Evolutionary conservation across 2,113 vertebrate genomes (phyloP), one percentile per base, ranked within the genome.

Genomic region (Aix galericulata): DNA sequence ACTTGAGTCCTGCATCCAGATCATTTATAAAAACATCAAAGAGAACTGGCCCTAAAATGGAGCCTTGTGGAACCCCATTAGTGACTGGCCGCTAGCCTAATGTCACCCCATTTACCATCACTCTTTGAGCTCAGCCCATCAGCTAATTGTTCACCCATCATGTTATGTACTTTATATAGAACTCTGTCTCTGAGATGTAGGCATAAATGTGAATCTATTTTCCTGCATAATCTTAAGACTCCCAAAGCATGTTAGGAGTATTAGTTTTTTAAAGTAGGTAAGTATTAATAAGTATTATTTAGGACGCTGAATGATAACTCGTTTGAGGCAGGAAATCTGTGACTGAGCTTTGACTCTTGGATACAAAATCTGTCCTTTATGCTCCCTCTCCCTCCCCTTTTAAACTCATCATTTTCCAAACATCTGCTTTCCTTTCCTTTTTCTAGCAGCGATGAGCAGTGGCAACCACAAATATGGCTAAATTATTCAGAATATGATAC

Each of bases 321-420:
- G 8, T 90, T 69, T 94, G 86, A 78, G 83, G 32, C 69, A 94
- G 83, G 91, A 94, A 97, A 34, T 93, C 69, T 84, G 80, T 71
- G 52, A 63, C 46, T 76, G 48, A 89, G 20, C 53, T 93, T 20
- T 85, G 71, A 73, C n/a, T 58, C 31, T 22, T 72, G 80, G 73
- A 56, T 52, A 42, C 31, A 74, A 88, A 77, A 80, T 83, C 32
- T 56, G 59, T 88, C 92, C 82, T 94, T 96, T 88, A 31, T 69
- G 86, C 67, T 93, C 93, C 92, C 92, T 90, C 31, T 88, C 17
- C 9, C 0, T 5, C 46, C 20, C 42, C 14, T 80, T 86, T 71
- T 78, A 59, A 52, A 22, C 34, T 95, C 8, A 15, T 82, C 0
- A 1, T 62, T 93, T 94, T 95, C 76, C 18, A 53, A 40, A 83